These are phyloP conservation scores for Apodemia hepburni DNA, from an alignment of 2,888 invertebrate genomes.

Conservation along the genomic window DNA sequence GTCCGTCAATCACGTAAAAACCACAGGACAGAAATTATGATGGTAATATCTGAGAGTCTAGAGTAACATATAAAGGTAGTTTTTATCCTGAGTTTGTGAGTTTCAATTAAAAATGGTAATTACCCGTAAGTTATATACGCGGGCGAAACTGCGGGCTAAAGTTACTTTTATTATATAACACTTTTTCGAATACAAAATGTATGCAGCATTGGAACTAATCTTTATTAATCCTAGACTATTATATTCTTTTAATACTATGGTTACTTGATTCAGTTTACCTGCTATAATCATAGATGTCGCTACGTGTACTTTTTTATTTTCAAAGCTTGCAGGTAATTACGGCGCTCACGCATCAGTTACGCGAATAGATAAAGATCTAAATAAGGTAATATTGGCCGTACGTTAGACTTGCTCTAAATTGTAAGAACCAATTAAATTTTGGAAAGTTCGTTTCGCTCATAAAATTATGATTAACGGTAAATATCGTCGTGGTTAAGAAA, in stretches of 20 bases:
- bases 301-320: conserved; percentile 19
- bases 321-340: conserved; percentile 18
- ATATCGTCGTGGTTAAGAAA: not conserved
- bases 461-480: conserved; percentile 13
- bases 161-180: no score
- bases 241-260: not conserved
- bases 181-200: no score
- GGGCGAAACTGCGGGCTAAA: no score
- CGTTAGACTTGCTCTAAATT: conserved; percentile 21
- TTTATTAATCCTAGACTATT: no score
- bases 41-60: no score
- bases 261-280: not conserved
- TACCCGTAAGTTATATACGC: no score
- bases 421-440: conserved; percentile 13
- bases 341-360: conserved; percentile 53
- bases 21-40: no score
- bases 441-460: conserved; percentile 14
- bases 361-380: conserved; percentile 65
- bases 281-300: conserved; percentile 32
- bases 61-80: no score
- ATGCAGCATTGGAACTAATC: no score
- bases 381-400: conserved; percentile 42
- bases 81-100: no score
- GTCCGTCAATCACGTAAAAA: no score
- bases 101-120: no score